phyloP scores from a whole-genome alignment of 2,888 invertebrate genomes.

The Rotaria sp. region DNA sequence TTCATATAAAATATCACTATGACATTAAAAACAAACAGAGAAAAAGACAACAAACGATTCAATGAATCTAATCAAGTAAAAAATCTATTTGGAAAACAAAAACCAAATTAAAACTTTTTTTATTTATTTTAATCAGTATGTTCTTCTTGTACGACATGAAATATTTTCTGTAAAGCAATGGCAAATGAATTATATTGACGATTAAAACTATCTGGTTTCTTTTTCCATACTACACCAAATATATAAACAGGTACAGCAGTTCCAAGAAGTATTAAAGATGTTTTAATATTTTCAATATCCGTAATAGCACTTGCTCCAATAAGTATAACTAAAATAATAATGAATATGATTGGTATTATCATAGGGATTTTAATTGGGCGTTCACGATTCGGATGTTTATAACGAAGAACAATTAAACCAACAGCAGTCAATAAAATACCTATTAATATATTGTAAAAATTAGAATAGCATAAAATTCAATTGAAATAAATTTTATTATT shows the following conservation, averaged over 20 bases:
- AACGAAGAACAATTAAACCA: slow-evolving; percentile 8
- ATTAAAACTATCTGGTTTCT: slow-evolving; percentile 59
- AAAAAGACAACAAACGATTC: not conserved
- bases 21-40: not conserved
- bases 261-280: slow-evolving; percentile 55
- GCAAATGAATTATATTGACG: slow-evolving; percentile 7
- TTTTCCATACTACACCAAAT: slow-evolving; percentile 69
- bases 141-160: slow-evolving; percentile 46
- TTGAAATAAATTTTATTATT: no score
- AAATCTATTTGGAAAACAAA: slow-evolving; percentile 23
- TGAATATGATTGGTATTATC: not conserved
- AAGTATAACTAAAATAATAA: not conserved
- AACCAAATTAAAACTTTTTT: slow-evolving; percentile 42
- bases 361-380: slow-evolving; percentile 4
- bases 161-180: slow-evolving; percentile 50
- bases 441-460: not conserved
- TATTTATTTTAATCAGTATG: slow-evolving; percentile 45
- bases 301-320: slow-evolving; percentile 2
- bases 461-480: not conserved
- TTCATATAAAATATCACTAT: not conserved
- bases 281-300: slow-evolving; percentile 6
- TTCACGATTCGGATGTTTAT: not conserved
- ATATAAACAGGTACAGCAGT: slow-evolving; percentile 74
- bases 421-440: not conserved
- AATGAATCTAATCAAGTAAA: not conserved